Conservation (phyloP, 2,113 vertebrate genomes). For the Chinchilla lanigera region DNA sequence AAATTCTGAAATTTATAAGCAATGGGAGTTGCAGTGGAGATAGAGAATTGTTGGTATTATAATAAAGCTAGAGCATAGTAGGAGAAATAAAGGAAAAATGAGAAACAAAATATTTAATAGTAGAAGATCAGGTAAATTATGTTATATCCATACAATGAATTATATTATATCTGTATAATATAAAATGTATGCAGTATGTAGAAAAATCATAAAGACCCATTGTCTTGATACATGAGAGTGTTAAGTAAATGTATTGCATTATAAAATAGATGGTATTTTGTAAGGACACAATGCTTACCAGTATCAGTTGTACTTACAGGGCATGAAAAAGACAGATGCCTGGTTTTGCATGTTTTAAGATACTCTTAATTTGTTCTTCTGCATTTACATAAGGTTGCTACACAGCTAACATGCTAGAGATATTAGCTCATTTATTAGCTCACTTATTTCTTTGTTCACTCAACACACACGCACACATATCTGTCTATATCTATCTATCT, state of each 20-base stretch:
- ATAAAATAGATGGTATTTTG: background rate
- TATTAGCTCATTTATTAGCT: background rate
- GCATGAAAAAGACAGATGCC: background rate
- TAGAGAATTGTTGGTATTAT: background rate
- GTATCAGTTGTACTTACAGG: background rate
- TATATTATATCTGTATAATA: too few species aligned
- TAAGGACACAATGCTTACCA: background rate
- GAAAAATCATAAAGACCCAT: background rate
- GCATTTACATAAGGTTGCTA: background rate
- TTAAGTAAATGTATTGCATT: slow-evolving; percentile 17
- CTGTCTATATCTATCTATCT: too few species aligned
- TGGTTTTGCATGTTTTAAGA: background rate
- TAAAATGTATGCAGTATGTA: background rate
- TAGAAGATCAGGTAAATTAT: background rate
- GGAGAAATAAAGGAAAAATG: background rate
- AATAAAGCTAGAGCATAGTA: background rate
- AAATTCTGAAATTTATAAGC: background rate
- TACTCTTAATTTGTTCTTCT: background rate
- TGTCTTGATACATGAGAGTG: background rate
- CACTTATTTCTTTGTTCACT: slow-evolving; percentile 55
- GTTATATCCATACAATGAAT: background rate
- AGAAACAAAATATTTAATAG: slow-evolving; percentile 13
- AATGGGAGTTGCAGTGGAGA: background rate
- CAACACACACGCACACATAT: background rate
- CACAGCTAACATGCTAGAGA: background rate